These are phyloP conservation scores for Drymonia ruficornis DNA, from an alignment of 2,888 invertebrate genomes.

Conservation along the genomic window DNA sequence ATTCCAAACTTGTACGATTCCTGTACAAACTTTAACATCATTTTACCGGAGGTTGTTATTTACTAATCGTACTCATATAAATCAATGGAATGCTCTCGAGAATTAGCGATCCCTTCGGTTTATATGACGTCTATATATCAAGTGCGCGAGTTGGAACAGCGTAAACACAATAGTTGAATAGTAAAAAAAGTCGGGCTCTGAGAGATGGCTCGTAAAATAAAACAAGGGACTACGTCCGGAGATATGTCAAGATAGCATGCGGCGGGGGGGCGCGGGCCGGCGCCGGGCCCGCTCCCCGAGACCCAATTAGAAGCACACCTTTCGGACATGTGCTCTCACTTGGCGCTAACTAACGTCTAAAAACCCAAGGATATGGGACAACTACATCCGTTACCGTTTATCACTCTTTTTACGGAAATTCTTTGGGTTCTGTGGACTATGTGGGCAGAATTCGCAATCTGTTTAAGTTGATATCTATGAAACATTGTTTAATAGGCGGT, in stretches of 20 bases:
- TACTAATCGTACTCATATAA: slow-evolving; percentile 40
- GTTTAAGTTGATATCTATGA: slow-evolving; percentile 4
- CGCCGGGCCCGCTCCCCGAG: slow-evolving; percentile 68
- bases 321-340: slow-evolving; percentile 81
- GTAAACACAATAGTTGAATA: slow-evolving; percentile 71
- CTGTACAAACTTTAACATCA: slow-evolving; percentile 16
- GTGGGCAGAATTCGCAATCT: slow-evolving; percentile 15
- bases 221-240: slow-evolving; percentile 81
- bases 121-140: slow-evolving; percentile 74
- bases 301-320: slow-evolving; percentile 85
- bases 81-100: slow-evolving; percentile 43
- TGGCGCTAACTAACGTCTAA: slow-evolving; percentile 73
- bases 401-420: slow-evolving; percentile 55
- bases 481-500: background rate
- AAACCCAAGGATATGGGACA: slow-evolving; percentile 66
- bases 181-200: slow-evolving; percentile 66
- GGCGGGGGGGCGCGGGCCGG: slow-evolving; percentile 70
- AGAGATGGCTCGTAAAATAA: slow-evolving; percentile 83
- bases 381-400: slow-evolving; percentile 74
- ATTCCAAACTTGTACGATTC: slow-evolving; percentile 8
- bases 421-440: slow-evolving; percentile 13
- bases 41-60: slow-evolving; percentile 31
- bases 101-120: slow-evolving; percentile 62
- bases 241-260: slow-evolving; percentile 83
- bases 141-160: slow-evolving; percentile 65